These are phyloP conservation scores for Rissa tridactyla DNA, from an alignment of 2,113 vertebrate species.

Conservation along the genomic window DNA sequence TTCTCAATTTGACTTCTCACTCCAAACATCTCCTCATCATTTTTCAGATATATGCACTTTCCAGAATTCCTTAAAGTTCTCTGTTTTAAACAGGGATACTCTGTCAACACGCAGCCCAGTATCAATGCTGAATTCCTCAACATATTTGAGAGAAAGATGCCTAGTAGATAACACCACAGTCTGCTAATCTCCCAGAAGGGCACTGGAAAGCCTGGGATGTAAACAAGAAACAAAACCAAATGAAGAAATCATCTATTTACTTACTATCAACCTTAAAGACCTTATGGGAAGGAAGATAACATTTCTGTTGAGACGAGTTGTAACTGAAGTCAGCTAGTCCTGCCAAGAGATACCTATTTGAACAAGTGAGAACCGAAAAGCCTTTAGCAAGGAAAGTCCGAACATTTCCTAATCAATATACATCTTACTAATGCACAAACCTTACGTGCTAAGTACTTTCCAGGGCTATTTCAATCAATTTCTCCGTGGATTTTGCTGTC, in stretches of 20 bases:
- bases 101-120: not conserved
- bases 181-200: not conserved
- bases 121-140: not conserved
- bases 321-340: not conserved
- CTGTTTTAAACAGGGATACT: not conserved
- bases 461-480: not conserved
- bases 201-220: not conserved
- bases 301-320: not conserved
- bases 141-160: accelerated
- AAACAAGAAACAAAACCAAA: not conserved
- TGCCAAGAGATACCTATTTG: not conserved
- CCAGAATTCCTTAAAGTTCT: not conserved
- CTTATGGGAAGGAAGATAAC: not conserved
- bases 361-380: not conserved
- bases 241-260: not conserved
- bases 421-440: constrained; percentile 3
- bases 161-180: not conserved
- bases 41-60: not conserved
- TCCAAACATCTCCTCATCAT: not conserved
- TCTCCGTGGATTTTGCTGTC: not conserved
- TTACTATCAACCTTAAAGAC: not conserved
- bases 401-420: not conserved
- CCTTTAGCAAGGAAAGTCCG: not conserved
- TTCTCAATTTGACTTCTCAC: not conserved
- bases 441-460: not conserved